Evolutionary conservation across 2,797 vertebrate genomes (phyloP).

Genomic region (Esox lucius): DNA sequence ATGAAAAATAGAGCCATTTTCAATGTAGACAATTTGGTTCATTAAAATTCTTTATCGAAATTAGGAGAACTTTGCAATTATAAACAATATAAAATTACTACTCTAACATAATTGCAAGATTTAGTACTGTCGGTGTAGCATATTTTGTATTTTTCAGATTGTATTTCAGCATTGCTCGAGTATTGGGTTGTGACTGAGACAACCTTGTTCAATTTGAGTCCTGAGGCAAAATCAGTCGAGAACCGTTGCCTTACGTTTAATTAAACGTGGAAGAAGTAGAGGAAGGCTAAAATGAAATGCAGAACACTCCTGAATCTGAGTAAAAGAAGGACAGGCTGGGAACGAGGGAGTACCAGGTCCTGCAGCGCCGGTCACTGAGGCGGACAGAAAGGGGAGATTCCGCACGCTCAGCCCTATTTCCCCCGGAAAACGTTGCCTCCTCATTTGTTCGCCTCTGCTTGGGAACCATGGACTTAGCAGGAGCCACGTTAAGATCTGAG

Average conservation of each 20-base stretch:
- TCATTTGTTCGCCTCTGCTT: constrained; percentile 22
- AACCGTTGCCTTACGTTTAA: constrained; percentile 48
- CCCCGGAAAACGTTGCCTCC: constrained; percentile 43
- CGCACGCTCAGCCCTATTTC: constrained; percentile 34
- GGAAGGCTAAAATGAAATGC: constrained; percentile 31
- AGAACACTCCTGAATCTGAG: neutral
- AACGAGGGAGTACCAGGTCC: constrained; percentile 32
- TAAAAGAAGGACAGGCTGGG: constrained; percentile 37
- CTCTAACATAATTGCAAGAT: too few relatives aligned
- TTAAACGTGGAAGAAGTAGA: constrained; percentile 40
- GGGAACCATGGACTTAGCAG: constrained; percentile 36
- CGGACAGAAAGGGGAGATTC: constrained; percentile 52
- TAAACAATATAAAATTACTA: too few relatives aligned
- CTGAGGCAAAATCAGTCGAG: too few relatives aligned
- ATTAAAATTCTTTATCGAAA: too few relatives aligned
- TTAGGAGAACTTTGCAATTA: too few relatives aligned
- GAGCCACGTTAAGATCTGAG: constrained; percentile 36
- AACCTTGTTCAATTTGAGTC: too few relatives aligned
- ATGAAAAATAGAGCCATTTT: too few relatives aligned
- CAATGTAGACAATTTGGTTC: too few relatives aligned
- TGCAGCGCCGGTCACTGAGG: constrained; percentile 27
- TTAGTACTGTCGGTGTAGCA: too few relatives aligned
- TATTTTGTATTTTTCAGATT: too few relatives aligned
- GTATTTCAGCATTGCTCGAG: too few relatives aligned
- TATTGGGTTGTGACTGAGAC: too few relatives aligned